phyloP scores from a whole-genome alignment of 1,140 invertebrate species.

The Diabrotica virgifera region DNA sequence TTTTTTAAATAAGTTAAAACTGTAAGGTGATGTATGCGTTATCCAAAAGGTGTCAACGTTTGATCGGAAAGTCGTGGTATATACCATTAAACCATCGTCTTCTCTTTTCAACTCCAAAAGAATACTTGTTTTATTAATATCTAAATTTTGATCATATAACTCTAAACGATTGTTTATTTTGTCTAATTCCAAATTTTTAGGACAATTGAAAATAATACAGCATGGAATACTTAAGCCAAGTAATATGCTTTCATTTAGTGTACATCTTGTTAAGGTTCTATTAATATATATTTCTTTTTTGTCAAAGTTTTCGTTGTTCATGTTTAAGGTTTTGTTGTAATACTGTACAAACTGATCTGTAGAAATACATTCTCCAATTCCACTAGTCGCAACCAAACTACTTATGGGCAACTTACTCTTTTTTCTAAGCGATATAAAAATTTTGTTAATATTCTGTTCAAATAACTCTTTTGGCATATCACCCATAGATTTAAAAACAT shows the following conservation, averaged over 20 bases:
- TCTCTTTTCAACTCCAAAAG: no score
- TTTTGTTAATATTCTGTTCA: neutral
- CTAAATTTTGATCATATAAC: no score
- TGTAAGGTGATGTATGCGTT: neutral
- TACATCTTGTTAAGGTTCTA: neutral
- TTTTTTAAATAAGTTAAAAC: neutral
- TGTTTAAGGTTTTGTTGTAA: neutral
- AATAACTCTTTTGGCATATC: neutral
- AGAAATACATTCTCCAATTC: neutral
- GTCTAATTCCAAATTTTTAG: neutral
- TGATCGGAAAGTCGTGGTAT: no score
- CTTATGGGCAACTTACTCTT: neutral
- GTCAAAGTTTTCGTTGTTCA: neutral
- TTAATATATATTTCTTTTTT: conserved; percentile 4
- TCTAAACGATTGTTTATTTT: neutral
- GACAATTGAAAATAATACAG: conserved; percentile 2
- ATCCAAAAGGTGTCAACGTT: neutral
- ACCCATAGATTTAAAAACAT: conserved; percentile 1
- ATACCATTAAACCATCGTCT: no score
- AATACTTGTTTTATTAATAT: no score
- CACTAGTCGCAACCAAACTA: neutral
- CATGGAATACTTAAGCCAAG: neutral
- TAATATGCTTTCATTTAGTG: neutral
- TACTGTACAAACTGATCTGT: neutral
- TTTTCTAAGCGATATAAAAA: conserved; percentile 7